Conservation (phyloP, 2,888 invertebrate species). For the Synergus laeviventris region DNA sequence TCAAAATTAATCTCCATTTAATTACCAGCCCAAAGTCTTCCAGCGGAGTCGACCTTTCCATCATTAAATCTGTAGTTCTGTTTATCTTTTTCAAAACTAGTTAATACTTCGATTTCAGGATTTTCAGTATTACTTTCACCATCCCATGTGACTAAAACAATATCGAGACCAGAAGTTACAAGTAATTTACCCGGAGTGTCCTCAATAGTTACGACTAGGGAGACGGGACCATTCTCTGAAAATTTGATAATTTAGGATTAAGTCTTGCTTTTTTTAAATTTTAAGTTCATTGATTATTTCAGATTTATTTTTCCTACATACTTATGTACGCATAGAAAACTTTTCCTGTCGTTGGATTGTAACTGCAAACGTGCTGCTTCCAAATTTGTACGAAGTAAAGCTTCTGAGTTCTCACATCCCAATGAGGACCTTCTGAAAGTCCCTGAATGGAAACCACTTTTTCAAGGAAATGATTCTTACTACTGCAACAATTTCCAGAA, state of each 20-base stretch:
- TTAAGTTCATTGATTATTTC: not conserved
- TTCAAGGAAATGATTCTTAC: not conserved
- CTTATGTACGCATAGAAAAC: constrained; percentile 77
- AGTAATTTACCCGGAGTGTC: constrained; percentile 70
- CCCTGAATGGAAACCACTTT: constrained; percentile 45
- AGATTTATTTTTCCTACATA: constrained; percentile 59
- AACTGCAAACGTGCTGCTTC: constrained; percentile 76
- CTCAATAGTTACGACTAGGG: constrained; percentile 75
- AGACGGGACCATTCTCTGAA: constrained; percentile 78
- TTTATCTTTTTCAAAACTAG: constrained; percentile 75
- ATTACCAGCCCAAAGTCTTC: constrained; percentile 79
- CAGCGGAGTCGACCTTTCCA: constrained; percentile 82
- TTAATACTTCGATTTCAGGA: constrained; percentile 61
- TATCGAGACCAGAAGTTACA: constrained; percentile 72
- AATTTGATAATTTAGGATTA: not conserved
- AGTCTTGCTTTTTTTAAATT: not conserved
- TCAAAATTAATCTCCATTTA: not conserved
- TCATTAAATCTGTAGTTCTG: constrained; percentile 81
- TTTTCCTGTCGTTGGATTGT: constrained; percentile 76
- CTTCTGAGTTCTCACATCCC: constrained; percentile 77
- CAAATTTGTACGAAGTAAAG: constrained; percentile 80
- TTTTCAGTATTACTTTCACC: constrained; percentile 62
- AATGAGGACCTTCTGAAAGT: constrained; percentile 80
- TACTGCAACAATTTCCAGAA: not conserved
- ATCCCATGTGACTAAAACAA: constrained; percentile 77